A percentile compares a stretch with the other conserved stretches of the same genome.
These are phyloP conservation scores for Drosophila melanica DNA, from an alignment of 1,140 invertebrate genomes.

Conservation along the genomic window DNA sequence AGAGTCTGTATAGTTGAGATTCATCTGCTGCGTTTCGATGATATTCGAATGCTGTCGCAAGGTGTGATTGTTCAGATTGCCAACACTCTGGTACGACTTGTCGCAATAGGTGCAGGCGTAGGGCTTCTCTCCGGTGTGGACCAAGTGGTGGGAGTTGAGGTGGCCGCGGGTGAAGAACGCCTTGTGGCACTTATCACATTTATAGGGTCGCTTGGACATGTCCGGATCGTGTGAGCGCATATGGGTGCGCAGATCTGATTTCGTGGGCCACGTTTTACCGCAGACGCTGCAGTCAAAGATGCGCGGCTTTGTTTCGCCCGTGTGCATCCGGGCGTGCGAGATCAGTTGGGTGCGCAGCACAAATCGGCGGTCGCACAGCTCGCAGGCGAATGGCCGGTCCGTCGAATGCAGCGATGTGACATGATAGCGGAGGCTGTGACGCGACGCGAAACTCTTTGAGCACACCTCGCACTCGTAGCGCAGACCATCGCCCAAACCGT, in stretches of 20 bases:
- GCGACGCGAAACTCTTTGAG: slow-evolving; percentile 69
- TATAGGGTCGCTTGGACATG: slow-evolving; percentile 72
- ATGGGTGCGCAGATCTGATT: slow-evolving; percentile 74
- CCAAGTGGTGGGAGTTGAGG: slow-evolving; percentile 67
- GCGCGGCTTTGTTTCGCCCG: slow-evolving; percentile 77
- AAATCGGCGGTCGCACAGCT: slow-evolving; percentile 84
- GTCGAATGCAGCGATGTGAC: slow-evolving; percentile 83
- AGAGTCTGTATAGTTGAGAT: slow-evolving; percentile 21
- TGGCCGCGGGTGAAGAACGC: slow-evolving; percentile 77
- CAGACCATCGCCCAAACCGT: slow-evolving; percentile 65
- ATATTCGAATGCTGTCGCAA: slow-evolving; percentile 58
- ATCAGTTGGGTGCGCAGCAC: slow-evolving; percentile 84
- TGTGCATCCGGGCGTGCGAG: slow-evolving; percentile 84
- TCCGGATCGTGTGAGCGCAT: slow-evolving; percentile 74
- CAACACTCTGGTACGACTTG: slow-evolving; percentile 74
- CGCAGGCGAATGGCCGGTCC: slow-evolving; percentile 84
- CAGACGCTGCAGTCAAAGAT: slow-evolving; percentile 63
- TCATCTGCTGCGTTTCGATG: slow-evolving; percentile 50
- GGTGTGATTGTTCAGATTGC: slow-evolving; percentile 78
- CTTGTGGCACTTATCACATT: slow-evolving; percentile 71
- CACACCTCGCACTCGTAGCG: slow-evolving; percentile 72
- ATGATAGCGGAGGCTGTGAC: slow-evolving; percentile 76
- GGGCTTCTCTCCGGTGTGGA: slow-evolving; percentile 78
- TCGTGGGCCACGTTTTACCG: slow-evolving; percentile 71
- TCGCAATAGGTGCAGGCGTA: slow-evolving; percentile 64